These are phyloP conservation scores for Furnarius figulus DNA, from an alignment of 2,113 vertebrate species.

Conservation along the genomic window DNA sequence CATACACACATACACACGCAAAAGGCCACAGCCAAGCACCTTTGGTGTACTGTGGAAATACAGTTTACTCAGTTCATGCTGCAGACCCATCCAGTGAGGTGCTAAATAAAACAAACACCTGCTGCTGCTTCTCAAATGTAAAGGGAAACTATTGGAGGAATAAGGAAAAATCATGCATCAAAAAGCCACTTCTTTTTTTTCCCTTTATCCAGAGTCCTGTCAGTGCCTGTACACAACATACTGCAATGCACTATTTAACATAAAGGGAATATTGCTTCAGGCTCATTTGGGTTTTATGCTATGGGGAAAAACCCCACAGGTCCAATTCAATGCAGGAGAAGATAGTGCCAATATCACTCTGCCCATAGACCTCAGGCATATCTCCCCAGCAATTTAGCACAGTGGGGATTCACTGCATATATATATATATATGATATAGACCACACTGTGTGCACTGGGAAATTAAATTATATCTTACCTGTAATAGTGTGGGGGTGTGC, in stretches of 20 bases:
- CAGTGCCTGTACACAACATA: not conserved
- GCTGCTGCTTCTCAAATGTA: not conserved
- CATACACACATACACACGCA: accelerated
- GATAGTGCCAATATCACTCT: not conserved
- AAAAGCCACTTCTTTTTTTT: not conserved
- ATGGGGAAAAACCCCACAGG: not conserved
- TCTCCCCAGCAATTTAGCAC: not conserved
- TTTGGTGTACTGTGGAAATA: not conserved
- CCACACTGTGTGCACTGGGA: not conserved
- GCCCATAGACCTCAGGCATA: not conserved
- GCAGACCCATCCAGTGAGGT: not conserved
- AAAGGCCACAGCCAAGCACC: not conserved
- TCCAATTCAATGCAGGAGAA: not conserved
- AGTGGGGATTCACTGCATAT: not conserved
- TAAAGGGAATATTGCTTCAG: not conserved
- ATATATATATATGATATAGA: not conserved
- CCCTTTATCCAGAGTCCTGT: not conserved
- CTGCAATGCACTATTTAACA: not conserved
- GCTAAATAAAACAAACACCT: not conserved
- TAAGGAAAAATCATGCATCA: not conserved
- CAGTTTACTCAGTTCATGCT: not conserved
- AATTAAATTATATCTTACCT: not conserved
- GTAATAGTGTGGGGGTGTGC: not conserved
- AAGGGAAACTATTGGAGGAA: not conserved
- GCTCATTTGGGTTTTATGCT: not conserved